Base-by-base conservation (phyloP, 2,113 vertebrate genomes). In the Mellivora capensis region DNA sequence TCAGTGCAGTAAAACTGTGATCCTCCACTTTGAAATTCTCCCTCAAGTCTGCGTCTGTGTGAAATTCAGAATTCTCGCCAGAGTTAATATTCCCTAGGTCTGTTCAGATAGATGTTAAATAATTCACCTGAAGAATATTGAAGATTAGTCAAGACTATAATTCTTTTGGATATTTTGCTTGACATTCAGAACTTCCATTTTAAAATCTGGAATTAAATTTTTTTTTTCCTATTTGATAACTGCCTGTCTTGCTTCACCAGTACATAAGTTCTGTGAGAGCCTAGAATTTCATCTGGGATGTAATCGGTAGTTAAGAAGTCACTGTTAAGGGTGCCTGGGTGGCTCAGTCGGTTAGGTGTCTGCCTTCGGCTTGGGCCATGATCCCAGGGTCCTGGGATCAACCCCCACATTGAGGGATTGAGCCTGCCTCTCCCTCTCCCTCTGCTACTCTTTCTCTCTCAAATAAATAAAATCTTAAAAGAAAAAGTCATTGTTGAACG, bases 131-230 rank as follows among this genome's bases (percentile, higher is more conserved):
- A 97, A 59, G 52, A 62, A 42, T 61, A 90, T 42, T 83, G 62
- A 86, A 76, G 20, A 80, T 71, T 93, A 27, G 34, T 77, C 49
- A 62, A 94, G 85, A 93, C 6, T 72, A 6, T 94, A 79, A 47
- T n/a, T 69, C 83, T 76, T 94, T 86, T 34, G 62, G n/a, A 72
- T 71, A 79, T 49, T 69, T 95, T 96, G 12, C 29, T 81, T 92
- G 39, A 93, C 34, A 47, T 62, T 94, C 59, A 87, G 34, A 87
- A 91, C 8, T 91, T 88, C 83, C 4, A n/a, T 47, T 81, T 89
- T 92, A 61, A 89, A 96, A 69, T 52, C 13, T 87, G 91, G 17
- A 67, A 94, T 83, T 87, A 82, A 90, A 62, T 72, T n/a, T 37
- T 15, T 86, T 86, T 20, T 72, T 42, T 37, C 9, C 37, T 82